phyloP scores from a whole-genome alignment of 1,140 invertebrate genomes.

The Mercenaria mercenaria region DNA sequence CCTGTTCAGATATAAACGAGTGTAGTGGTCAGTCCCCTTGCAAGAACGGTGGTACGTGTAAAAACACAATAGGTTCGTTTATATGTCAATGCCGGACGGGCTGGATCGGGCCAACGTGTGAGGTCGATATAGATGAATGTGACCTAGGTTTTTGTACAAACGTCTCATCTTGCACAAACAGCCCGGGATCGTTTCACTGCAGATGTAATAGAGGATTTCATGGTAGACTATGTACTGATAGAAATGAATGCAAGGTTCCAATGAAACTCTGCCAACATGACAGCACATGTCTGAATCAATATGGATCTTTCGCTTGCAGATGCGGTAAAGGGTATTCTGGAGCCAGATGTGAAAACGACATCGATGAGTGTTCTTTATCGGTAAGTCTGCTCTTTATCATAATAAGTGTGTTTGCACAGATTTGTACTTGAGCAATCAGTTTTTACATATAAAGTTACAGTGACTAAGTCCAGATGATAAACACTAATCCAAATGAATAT shows the following conservation, averaged over 20 bases:
- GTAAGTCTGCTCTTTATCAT: too few species aligned
- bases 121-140: conserved; percentile 67
- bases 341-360: background rate
- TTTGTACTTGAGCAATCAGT: too few species aligned
- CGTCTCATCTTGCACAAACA: background rate
- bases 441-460: too few species aligned
- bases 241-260: background rate
- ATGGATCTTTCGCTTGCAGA: conserved; percentile 14
- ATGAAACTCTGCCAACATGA: background rate
- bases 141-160: background rate
- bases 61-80: conserved; percentile 15
- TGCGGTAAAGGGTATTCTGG: background rate
- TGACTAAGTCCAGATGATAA: too few species aligned
- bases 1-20: conserved; percentile 8
- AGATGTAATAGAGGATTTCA: background rate
- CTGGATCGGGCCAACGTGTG: conserved; percentile 41
- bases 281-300: conserved; percentile 32
- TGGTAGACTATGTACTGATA: background rate
- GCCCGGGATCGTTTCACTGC: background rate
- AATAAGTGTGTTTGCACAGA: too few species aligned
- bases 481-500: too few species aligned
- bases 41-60: conserved; percentile 53
- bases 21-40: background rate
- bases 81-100: conserved; percentile 51
- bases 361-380: too few species aligned